Percentiles rank a stretch among this genome's conserved stretches.
phyloP scores from a whole-genome alignment of 2,888 invertebrate species.

The Metacarcinus magister region DNA sequence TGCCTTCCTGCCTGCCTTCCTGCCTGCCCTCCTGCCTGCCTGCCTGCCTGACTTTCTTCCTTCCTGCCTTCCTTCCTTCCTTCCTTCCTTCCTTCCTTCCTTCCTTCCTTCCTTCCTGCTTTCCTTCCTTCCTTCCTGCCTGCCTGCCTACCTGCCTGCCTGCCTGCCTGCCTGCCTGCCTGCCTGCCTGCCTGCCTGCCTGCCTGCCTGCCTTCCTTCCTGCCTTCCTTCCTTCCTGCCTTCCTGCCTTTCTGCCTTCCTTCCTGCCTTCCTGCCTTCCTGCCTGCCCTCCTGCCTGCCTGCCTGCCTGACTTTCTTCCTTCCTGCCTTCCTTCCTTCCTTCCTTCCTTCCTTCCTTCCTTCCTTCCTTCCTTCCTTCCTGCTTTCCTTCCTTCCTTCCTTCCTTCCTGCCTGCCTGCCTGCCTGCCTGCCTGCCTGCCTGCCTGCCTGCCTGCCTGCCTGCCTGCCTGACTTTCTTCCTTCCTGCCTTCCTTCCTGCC shows the following conservation, averaged over 20 bases:
- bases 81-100: not conserved
- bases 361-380: not conserved
- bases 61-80: not conserved
- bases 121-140: not conserved
- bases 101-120: not conserved
- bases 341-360: not conserved
- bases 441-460: not conserved
- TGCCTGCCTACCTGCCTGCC: not conserved
- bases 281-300: not conserved
- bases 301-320: too few relatives aligned
- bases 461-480: not conserved
- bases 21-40: not conserved
- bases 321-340: not conserved
- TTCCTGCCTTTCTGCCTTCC: not conserved
- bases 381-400: not conserved
- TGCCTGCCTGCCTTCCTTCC: not conserved
- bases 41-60: too few relatives aligned
- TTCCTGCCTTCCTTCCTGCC: not conserved
- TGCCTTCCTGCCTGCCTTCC: not conserved
- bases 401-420: not conserved
- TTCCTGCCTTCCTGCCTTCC: not conserved
- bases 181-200: not conserved
- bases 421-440: not conserved
- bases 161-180: not conserved
- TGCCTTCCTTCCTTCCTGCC: not conserved